A percentile compares a stretch with the other conserved stretches of the same genome.
These are phyloP conservation scores for Pseudomyrmex gracilis DNA, from an alignment of 1,140 invertebrate genomes.

Conservation along the genomic window DNA sequence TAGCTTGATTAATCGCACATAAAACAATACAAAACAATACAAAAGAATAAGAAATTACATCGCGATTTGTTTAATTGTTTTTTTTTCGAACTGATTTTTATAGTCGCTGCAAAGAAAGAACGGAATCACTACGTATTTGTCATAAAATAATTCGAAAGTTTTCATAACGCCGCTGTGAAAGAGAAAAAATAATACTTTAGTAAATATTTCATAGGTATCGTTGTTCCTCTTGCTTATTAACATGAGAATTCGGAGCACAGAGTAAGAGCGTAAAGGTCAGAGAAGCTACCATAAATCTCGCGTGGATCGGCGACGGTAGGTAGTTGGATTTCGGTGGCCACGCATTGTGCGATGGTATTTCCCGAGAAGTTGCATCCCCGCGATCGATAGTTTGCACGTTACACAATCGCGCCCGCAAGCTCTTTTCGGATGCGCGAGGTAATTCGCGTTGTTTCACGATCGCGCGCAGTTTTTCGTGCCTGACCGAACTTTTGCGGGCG, in stretches of 20 bases:
- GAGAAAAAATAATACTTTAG: not conserved
- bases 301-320: not conserved
- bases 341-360: not conserved
- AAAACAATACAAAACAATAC: too few relatives aligned
- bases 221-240: not conserved
- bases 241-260: not conserved
- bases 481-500: not conserved
- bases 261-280: slow-evolving; percentile 25
- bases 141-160: slow-evolving; percentile 8
- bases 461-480: not conserved
- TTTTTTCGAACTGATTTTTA: too few relatives aligned
- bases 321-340: slow-evolving; percentile 2
- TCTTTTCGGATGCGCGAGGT: not conserved
- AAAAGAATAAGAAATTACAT: too few relatives aligned
- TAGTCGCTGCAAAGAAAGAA: too few relatives aligned
- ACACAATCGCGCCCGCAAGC: slow-evolving; percentile 10
- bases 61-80: too few relatives aligned
- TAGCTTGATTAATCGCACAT: too few relatives aligned
- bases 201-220: not conserved
- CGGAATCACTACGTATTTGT: not conserved
- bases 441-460: slow-evolving; percentile 36
- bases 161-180: not conserved
- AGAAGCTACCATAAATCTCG: not conserved
- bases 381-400: slow-evolving; percentile 34
- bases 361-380: not conserved